phyloP scores from a whole-genome alignment of 2,797 vertebrate species.

The Micrastur ruficollis region DNA sequence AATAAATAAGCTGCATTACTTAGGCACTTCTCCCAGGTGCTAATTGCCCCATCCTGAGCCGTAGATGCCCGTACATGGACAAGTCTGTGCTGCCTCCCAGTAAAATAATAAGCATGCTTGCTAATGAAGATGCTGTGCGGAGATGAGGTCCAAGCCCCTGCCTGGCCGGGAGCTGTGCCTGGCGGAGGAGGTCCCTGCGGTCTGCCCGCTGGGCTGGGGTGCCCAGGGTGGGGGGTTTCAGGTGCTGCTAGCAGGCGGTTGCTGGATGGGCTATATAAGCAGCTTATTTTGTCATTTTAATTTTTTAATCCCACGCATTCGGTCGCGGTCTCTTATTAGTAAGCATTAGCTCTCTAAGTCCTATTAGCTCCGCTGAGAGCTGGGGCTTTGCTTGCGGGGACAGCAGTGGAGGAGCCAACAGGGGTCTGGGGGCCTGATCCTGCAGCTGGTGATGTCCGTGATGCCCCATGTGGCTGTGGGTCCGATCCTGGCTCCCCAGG shows the following conservation, averaged over 20 bases:
- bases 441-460: fast-evolving
- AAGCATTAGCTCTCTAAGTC: constrained; percentile 65
- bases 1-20: background rate
- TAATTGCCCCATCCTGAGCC: background rate
- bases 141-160: background rate
- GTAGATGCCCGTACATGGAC: background rate
- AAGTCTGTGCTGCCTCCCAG: background rate
- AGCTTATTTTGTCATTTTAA: constrained; percentile 65
- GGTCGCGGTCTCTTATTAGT: constrained; percentile 25
- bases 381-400: background rate
- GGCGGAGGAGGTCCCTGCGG: background rate
- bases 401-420: background rate
- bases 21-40: background rate
- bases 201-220: background rate
- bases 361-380: constrained; percentile 24
- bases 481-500: background rate
- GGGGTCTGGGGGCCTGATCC: background rate
- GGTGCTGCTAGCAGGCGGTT: background rate
- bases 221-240: background rate
- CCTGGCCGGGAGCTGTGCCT: background rate
- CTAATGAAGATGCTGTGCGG: background rate
- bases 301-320: constrained; percentile 44
- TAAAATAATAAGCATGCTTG: fast-evolving
- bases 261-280: constrained; percentile 24
- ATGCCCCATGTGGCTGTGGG: background rate